Evolutionary conservation across 2,888 invertebrate species (phyloP).

Genomic region (Capitulum mitella): DNA sequence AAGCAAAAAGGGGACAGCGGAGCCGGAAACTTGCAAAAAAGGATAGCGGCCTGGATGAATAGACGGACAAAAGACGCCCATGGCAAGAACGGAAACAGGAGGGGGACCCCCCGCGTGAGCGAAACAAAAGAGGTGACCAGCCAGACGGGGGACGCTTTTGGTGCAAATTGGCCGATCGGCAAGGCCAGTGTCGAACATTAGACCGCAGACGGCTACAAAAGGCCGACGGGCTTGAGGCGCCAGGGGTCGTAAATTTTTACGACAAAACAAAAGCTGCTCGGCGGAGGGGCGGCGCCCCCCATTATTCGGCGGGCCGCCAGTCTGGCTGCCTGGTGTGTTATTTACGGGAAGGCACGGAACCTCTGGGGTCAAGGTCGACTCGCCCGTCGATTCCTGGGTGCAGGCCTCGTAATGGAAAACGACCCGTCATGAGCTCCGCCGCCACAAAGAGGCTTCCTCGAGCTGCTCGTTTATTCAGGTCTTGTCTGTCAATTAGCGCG

Average conservation of each 20-base stretch:
- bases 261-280: not conserved
- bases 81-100: too few species aligned
- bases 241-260: not conserved
- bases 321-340: not conserved
- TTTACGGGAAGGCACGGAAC: not conserved
- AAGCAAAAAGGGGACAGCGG: too few species aligned
- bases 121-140: not conserved
- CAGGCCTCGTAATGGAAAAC: not conserved
- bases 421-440: not conserved
- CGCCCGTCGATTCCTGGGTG: not conserved
- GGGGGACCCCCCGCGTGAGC: not conserved
- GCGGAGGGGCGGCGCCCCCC: not conserved
- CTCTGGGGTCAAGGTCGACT: not conserved
- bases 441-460: too few species aligned
- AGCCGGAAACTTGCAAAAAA: too few species aligned
- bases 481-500: too few species aligned
- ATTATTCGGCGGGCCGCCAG: not conserved
- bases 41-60: too few species aligned
- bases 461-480: too few species aligned
- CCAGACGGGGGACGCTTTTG: not conserved
- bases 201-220: not conserved
- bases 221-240: not conserved
- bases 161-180: not conserved
- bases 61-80: too few species aligned
- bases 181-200: not conserved